phyloP scores from a whole-genome alignment of 2,888 invertebrate genomes.

The Geotrupes spiniger region DNA sequence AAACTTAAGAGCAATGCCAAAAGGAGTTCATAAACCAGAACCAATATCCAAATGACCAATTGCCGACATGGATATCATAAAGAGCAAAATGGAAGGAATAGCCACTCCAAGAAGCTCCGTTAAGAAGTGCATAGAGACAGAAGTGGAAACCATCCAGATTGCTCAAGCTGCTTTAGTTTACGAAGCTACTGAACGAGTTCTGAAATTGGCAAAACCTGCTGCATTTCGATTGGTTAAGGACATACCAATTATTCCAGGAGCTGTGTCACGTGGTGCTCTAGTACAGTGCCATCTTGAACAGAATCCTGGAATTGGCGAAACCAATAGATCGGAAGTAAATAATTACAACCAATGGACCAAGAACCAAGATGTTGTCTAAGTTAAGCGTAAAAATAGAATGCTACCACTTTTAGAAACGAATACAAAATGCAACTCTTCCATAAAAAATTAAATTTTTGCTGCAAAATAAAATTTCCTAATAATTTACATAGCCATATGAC shows the following conservation, averaged over 20 bases:
- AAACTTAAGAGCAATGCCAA: slow-evolving; percentile 39
- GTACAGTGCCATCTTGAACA: no score
- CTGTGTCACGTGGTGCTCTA: slow-evolving; percentile 26
- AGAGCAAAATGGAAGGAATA: slow-evolving; percentile 15
- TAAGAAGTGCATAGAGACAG: slow-evolving; percentile 21
- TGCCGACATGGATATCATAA: slow-evolving; percentile 20
- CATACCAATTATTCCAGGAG: slow-evolving; percentile 18
- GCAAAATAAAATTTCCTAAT: no score
- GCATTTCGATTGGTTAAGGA: slow-evolving; percentile 27
- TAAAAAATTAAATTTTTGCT: no score
- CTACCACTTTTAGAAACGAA: not conserved
- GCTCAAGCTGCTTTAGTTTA: slow-evolving; percentile 49
- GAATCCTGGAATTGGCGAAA: slow-evolving; percentile 52
- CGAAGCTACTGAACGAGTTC: slow-evolving; percentile 47
- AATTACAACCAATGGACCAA: not conserved
- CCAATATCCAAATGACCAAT: slow-evolving; percentile 24
- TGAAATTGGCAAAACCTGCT: slow-evolving; percentile 50
- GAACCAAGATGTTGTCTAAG: not conserved
- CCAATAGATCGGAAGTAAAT: slow-evolving; percentile 38
- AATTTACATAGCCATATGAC: no score
- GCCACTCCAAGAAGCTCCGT: slow-evolving; percentile 19
- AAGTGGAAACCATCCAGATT: slow-evolving; percentile 23
- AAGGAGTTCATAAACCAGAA: slow-evolving; percentile 26
- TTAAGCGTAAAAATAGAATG: not conserved
- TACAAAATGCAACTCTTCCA: not conserved